phyloP scores from a whole-genome alignment of 2,797 vertebrate species.

The Enteromius thamalakanensis region DNA sequence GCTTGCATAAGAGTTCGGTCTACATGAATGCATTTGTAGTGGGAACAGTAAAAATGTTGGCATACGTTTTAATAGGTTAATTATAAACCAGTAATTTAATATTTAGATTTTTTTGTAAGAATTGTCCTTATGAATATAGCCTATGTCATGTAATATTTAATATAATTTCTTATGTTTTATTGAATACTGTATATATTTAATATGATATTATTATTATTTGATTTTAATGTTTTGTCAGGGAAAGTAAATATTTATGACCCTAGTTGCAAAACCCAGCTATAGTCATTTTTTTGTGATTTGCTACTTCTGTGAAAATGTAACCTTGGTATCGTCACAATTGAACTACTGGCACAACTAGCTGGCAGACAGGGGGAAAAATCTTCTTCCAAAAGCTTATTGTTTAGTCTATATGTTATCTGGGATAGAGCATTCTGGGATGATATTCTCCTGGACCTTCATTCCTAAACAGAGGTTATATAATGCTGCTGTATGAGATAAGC shows the following conservation, averaged over 20 bases:
- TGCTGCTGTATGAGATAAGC: neutral
- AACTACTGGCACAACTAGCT: neutral
- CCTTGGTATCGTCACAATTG: neutral
- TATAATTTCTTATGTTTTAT: neutral
- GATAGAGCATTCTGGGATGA: slow-evolving; percentile 1
- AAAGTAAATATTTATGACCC: neutral
- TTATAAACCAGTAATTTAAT: neutral
- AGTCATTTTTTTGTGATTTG: too few relatives aligned
- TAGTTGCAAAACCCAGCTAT: too few relatives aligned
- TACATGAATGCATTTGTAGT: neutral
- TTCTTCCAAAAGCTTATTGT: neutral
- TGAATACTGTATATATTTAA: neutral
- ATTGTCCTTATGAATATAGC: neutral
- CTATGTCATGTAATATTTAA: too few relatives aligned
- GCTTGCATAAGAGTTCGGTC: neutral
- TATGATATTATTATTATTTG: neutral
- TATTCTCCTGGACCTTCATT: neutral
- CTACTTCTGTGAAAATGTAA: too few relatives aligned
- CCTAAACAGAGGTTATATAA: slow-evolving; percentile 8
- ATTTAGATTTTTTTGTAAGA: neutral
- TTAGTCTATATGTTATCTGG: neutral
- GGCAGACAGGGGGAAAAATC: neutral
- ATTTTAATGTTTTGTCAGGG: neutral
- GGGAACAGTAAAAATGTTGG: neutral
- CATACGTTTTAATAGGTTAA: neutral